Evolutionary conservation across 2,113 vertebrate species (phyloP).

Genomic region (Oostethus manadensis): DNA sequence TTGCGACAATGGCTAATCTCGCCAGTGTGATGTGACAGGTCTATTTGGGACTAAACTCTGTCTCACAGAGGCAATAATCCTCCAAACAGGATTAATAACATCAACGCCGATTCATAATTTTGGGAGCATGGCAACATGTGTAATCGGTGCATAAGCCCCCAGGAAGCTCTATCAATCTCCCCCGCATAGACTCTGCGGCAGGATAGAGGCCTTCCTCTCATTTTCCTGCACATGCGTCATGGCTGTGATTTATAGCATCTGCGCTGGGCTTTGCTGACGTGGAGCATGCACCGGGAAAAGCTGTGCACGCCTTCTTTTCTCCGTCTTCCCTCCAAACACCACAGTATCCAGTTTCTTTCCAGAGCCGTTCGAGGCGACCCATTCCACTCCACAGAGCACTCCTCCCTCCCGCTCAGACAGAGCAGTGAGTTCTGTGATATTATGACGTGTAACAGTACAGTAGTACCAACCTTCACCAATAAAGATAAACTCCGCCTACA

Average conservation of each 20-base stretch:
- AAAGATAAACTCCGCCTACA: too few species aligned
- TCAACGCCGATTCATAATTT: slow-evolving; percentile 31
- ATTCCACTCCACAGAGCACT: slow-evolving; percentile 16
- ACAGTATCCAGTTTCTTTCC: slow-evolving; percentile 19
- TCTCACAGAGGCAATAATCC: slow-evolving; percentile 37
- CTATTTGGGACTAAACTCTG: slow-evolving; percentile 24
- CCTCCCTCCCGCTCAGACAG: slow-evolving; percentile 4
- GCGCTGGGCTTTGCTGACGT: slow-evolving; percentile 46
- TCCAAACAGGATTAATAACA: slow-evolving; percentile 39
- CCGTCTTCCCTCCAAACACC: slow-evolving; percentile 4
- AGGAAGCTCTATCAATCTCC: slow-evolving; percentile 25
- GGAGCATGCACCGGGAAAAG: neutral
- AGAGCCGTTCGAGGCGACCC: slow-evolving; percentile 16
- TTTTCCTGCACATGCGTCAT: slow-evolving; percentile 22
- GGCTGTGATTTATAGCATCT: slow-evolving; percentile 40
- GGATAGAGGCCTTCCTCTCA: slow-evolving; percentile 43
- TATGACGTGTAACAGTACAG: too few species aligned
- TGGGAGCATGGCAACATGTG: slow-evolving; percentile 32
- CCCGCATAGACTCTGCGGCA: slow-evolving; percentile 6
- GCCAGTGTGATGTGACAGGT: slow-evolving; percentile 21
- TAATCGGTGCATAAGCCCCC: slow-evolving; percentile 34
- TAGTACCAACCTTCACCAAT: too few species aligned
- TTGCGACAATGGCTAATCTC: neutral
- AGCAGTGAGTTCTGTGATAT: slow-evolving; percentile 13
- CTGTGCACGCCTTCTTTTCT: slow-evolving; percentile 7